Evolutionary conservation across 2,113 vertebrate species (phyloP), one percentile per base, ranked within the genome.

Genomic region (Heteronetta atricapilla): DNA sequence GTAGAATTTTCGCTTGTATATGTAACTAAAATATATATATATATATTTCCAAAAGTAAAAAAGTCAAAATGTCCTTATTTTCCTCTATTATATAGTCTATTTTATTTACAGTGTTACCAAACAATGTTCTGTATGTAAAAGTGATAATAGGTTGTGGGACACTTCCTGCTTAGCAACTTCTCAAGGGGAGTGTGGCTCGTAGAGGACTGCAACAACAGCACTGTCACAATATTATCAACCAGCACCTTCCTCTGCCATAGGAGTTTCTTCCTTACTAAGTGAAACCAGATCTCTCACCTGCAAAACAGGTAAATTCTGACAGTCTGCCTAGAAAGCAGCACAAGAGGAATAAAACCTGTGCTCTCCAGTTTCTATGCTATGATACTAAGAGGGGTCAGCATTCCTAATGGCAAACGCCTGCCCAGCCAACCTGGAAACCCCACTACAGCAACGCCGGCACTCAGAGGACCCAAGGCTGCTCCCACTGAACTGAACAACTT

Each of bases 21-120:
- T 92, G 95, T 94, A 97, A 98, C 96, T 97, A 98, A 98, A 97
- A 97, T 96, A 97, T 97, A 97, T 90, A 96, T 97, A 96, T 90
- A 3, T 96, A 36, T 95, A 86, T 85, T 90, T 87, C 84, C 91
- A 86, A 97, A 98, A 98, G 97, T 97, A 98, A 97, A 97, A 96
- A 97, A 97, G 89, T 97, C 96, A 97, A 97, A 97, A 97, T 94
- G 97, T 97, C 50, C 33, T 92, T 94, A 90, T 64, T 94, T 96
- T 67, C 73, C 77, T 93, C 93, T 93, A 95, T 96, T 84, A 98
- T 95, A 97, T 94, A 97, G 92, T 94, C 96, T 97, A 97, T 79
- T 92, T 96, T 98, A 98, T 98, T 97, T 98, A 98, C 98, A 98
- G 92, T 77, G 80, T 95, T 96, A 96, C 88, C 86, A 95, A 98